Conservation (phyloP, 2,888 invertebrate genomes). For the Caenorhabditis panamensis region DNA sequence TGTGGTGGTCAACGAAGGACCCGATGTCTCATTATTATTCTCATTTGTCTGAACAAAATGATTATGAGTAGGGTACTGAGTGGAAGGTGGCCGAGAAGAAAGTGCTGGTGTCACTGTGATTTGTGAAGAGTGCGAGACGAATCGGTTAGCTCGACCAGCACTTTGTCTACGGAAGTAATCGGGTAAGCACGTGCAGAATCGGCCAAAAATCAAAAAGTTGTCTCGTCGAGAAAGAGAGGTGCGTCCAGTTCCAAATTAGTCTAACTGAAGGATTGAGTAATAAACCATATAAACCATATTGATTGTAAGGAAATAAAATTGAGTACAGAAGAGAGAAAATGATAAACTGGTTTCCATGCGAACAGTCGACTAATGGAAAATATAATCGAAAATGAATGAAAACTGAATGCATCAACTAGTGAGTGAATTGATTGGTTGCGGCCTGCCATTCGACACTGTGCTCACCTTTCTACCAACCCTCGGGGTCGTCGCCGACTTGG, state of each 20-base stretch:
- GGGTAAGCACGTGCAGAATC: conserved; percentile 64
- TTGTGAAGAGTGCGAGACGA: conserved; percentile 21
- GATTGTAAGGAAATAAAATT: not conserved
- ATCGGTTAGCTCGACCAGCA: conserved; percentile 39
- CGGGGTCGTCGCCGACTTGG: conserved; percentile 67
- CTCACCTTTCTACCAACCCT: conserved; percentile 66
- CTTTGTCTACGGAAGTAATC: conserved; percentile 38
- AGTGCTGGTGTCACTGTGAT: conserved; percentile 49
- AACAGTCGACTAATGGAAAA: conserved; percentile 25
- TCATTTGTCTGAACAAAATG: conserved; percentile 53
- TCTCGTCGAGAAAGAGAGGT: conserved; percentile 15
- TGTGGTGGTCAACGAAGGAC: conserved; percentile 18
- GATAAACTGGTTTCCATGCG: conserved; percentile 10
- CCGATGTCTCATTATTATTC: conserved; percentile 46
- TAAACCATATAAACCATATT: too few species aligned
- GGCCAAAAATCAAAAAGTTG: conserved; percentile 44
- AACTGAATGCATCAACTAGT: conserved; percentile 46
- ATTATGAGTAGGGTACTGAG: not conserved
- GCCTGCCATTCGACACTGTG: conserved; percentile 58
- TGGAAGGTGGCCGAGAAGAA: conserved; percentile 17
- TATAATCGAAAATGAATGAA: conserved; percentile 20
- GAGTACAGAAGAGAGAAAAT: conserved; percentile 1
- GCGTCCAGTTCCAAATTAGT: conserved; percentile 44
- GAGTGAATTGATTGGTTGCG: conserved; percentile 36
- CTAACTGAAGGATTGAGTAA: conserved; percentile 25